Percentiles rank a stretch among this genome's conserved stretches.
Conservation (phyloP, 2,888 invertebrate species). For the Allophyes oxyacanthae region DNA sequence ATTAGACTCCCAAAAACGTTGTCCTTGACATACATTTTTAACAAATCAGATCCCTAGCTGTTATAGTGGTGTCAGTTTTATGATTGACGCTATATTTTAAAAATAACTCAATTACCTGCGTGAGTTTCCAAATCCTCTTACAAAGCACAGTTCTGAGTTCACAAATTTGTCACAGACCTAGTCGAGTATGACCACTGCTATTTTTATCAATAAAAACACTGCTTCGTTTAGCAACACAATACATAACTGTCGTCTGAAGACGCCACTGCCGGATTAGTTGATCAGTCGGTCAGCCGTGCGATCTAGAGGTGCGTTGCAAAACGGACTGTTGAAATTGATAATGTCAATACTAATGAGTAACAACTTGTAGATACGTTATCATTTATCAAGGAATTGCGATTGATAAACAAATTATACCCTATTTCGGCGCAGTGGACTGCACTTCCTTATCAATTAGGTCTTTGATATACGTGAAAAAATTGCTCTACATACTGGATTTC, state of each 20-base stretch:
- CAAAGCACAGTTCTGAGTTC: conserved; percentile 30
- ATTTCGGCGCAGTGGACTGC: not conserved
- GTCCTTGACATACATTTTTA: not conserved
- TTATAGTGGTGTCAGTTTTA: too few relatives aligned
- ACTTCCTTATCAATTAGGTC: conserved; percentile 1
- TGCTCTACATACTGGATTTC: not conserved
- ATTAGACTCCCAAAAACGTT: not conserved
- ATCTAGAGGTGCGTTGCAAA: conserved; percentile 48
- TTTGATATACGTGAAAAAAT: not conserved
- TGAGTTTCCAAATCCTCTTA: conserved; percentile 16
- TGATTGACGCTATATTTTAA: not conserved
- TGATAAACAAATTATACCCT: conserved; percentile 21
- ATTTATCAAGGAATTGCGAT: conserved; percentile 39
- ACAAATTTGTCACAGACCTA: conserved; percentile 59
- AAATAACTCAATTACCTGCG: conserved; percentile 15
- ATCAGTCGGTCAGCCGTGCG: conserved; percentile 42
- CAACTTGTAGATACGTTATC: conserved; percentile 47
- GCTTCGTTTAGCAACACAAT: conserved; percentile 59
- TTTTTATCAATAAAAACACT: conserved; percentile 52
- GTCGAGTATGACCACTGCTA: conserved; percentile 59
- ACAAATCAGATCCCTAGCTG: conserved; percentile 3
- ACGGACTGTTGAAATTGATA: conserved; percentile 52
- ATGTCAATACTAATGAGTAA: conserved; percentile 62
- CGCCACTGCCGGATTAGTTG: conserved; percentile 53
- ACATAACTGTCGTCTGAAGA: conserved; percentile 66